Conservation (phyloP, 2,888 invertebrate species). For the Aspidiotus rigidus region DNA sequence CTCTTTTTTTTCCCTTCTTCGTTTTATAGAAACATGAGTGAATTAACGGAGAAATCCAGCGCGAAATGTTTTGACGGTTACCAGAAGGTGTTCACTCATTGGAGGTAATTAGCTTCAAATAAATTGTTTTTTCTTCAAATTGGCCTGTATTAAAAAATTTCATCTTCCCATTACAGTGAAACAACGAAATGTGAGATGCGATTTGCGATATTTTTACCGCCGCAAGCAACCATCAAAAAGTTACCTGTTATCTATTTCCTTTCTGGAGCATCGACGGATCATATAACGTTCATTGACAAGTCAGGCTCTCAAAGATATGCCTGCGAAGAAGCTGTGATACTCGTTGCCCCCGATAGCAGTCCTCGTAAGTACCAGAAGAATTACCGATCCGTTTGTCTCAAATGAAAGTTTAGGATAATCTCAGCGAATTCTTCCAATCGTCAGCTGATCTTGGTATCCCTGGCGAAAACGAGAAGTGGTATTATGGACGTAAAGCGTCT, state of each 20-base stretch:
- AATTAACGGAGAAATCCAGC: constrained; percentile 44
- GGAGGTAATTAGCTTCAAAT: constrained; percentile 49
- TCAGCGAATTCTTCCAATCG: background rate
- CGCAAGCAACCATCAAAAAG: constrained; percentile 53
- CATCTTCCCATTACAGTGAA: constrained; percentile 45
- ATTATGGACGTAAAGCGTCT: constrained; percentile 91
- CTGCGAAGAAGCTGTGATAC: constrained; percentile 69
- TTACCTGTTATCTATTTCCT: constrained; percentile 83
- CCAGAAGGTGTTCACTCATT: constrained; percentile 75
- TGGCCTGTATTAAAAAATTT: too few relatives aligned
- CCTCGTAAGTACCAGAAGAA: constrained; percentile 50
- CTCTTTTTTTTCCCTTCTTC: too few relatives aligned
- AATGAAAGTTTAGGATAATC: too few relatives aligned
- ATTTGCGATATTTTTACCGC: constrained; percentile 86
- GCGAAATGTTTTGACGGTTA: constrained; percentile 71
- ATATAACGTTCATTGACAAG: constrained; percentile 91
- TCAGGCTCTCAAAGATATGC: constrained; percentile 91
- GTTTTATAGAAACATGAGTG: background rate
- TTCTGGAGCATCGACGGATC: constrained; percentile 86
- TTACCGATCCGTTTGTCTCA: background rate
- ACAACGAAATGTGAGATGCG: constrained; percentile 82
- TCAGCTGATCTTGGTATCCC: constrained; percentile 53
- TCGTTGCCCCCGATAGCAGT: constrained; percentile 93
- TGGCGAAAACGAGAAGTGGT: constrained; percentile 85
- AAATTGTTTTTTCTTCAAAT: too few relatives aligned